phyloP scores from a whole-genome alignment of 2,797 vertebrate species.

The Propithecus perrieri region DNA sequence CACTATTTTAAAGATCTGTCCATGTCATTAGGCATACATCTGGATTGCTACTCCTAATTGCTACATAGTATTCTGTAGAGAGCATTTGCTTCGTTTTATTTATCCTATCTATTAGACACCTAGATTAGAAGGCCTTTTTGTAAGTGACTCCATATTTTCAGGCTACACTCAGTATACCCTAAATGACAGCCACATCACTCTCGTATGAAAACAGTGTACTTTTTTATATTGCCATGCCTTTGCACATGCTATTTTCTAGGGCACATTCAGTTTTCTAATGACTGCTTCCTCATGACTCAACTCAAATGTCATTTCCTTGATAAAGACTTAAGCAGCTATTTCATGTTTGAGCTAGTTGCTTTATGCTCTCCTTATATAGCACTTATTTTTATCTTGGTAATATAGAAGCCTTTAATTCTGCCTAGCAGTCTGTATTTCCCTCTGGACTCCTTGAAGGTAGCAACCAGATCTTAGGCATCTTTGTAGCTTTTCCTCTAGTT shows the following conservation, averaged over 20 bases:
- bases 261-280: background rate
- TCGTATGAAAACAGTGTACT: background rate
- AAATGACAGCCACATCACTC: background rate
- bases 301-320: background rate
- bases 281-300: background rate
- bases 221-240: background rate
- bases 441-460: conserved; percentile 1
- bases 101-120: background rate
- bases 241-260: background rate
- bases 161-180: background rate
- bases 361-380: background rate
- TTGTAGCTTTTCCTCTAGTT: conserved; percentile 14
- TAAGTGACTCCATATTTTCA: background rate
- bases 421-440: background rate
- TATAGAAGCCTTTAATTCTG: background rate
- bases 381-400: background rate
- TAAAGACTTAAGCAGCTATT: background rate
- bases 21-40: background rate
- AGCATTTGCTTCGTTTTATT: conserved; percentile 32
- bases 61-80: background rate
- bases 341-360: background rate
- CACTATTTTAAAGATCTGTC: background rate
- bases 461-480: background rate
- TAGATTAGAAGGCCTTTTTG: background rate
- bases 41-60: background rate